Evolutionary conservation across 2,888 invertebrate genomes (phyloP).

Genomic region (Drosophila atripex): DNA sequence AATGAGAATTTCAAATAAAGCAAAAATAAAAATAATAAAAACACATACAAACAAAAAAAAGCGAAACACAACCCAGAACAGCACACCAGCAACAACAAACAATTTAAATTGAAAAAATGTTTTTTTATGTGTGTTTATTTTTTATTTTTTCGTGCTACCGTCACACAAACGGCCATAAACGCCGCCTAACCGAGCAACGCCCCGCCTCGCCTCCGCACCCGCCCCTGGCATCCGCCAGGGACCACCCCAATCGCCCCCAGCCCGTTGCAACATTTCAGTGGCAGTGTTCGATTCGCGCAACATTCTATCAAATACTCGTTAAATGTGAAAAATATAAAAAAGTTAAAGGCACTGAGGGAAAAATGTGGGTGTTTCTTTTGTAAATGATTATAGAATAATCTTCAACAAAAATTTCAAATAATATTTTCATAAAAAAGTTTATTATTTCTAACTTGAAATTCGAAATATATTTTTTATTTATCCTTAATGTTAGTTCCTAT

Average conservation of each 20-base stretch:
- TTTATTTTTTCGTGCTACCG: constrained; percentile 52
- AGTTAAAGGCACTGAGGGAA: constrained; percentile 4
- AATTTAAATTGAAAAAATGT: constrained; percentile 65
- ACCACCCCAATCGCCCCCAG: constrained; percentile 13
- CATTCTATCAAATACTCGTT: constrained; percentile 57
- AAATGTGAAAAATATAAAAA: constrained; percentile 20
- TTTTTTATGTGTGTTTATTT: constrained; percentile 10
- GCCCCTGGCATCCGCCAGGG: too few species aligned
- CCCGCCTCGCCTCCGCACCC: background rate
- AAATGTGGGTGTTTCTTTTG: background rate
- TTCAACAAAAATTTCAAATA: too few species aligned
- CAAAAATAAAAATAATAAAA: constrained; percentile 30
- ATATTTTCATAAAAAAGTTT: too few species aligned
- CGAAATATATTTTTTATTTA: too few species aligned
- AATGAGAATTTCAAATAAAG: constrained; percentile 51
- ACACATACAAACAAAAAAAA: constrained; percentile 10
- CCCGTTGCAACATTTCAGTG: constrained; percentile 69
- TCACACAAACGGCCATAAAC: constrained; percentile 59
- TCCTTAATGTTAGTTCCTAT: too few species aligned
- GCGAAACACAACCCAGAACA: constrained; percentile 39
- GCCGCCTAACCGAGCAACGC: constrained; percentile 35
- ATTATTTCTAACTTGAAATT: too few species aligned
- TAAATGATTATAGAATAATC: too few species aligned
- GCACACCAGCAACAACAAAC: constrained; percentile 37
- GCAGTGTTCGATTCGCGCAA: constrained; percentile 64